Evolutionary conservation across 2,888 invertebrate species (phyloP).

Genomic region (Ochropleura plecta): DNA sequence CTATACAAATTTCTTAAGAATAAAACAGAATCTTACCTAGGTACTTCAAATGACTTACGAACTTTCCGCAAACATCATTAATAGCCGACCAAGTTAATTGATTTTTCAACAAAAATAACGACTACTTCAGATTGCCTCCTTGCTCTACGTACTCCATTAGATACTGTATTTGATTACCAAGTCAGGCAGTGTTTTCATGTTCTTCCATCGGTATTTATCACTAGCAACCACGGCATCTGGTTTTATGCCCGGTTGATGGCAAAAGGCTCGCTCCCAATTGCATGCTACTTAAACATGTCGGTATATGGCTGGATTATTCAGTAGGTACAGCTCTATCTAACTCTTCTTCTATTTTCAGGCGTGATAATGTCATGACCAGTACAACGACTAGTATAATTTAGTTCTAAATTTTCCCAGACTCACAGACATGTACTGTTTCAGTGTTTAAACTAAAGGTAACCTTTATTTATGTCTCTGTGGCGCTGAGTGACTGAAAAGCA

Average conservation of each 20-base stretch:
- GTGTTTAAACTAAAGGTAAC: conserved; percentile 2
- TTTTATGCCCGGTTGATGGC: background rate
- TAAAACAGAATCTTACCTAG: background rate
- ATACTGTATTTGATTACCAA: background rate
- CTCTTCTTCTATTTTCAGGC: background rate
- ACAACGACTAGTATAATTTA: background rate
- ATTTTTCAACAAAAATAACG: background rate
- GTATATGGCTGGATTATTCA: background rate
- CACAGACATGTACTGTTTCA: background rate
- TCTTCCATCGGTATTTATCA: background rate
- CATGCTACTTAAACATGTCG: background rate
- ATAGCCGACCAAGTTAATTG: background rate
- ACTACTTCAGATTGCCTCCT: background rate
- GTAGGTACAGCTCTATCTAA: background rate
- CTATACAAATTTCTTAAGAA: no score
- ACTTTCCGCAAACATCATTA: background rate
- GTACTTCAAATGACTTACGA: background rate
- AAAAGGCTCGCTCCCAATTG: background rate
- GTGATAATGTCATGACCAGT: background rate
- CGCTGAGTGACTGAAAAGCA: conserved; percentile 11
- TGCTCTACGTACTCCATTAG: no score
- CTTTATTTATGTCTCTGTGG: conserved; percentile 21
- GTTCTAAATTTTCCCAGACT: background rate
- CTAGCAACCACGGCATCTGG: background rate
- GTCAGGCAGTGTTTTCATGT: background rate